Evolutionary conservation across 30 jellyfish, hydroid and myxozoan genomes (phyloP), one percentile per base, ranked within the genome.

Genomic region (Aurelia sp.): DNA sequence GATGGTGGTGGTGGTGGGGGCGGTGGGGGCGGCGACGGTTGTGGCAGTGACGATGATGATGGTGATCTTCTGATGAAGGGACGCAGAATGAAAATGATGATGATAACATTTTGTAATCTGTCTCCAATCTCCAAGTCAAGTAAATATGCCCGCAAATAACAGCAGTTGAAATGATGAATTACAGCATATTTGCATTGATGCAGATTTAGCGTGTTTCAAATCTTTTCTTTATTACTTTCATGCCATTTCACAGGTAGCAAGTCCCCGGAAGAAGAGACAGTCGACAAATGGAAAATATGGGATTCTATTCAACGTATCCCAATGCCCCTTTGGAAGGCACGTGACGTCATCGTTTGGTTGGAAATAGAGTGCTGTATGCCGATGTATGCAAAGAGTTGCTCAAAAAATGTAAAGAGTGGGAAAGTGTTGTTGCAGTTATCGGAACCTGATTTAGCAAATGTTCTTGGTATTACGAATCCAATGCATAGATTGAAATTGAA

Each of bases 281-380:
- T 53, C 35, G 92, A 81, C 84, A 89, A 89, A 64, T 89, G 97
- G 97, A 72, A 81, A 8, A 73, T 80, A 10, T 89, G 97, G 97
- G 97, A 89, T 53, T 63, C 91, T 13, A 73, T 89, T 19, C 97
- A 89, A 76, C 85, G 89, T 52, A 91, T 70, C n/a, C 97, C 97
- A 15, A 82, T 89, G 93, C 87, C 88, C 52, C 82, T 77, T n/a
- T 89, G 97, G 97, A 89, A 80, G 67, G 92, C 97, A 27, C 92
- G 91, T 63, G 97, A 89, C 63, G 93, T 89, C 20, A 55, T 81
- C 44, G 93, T 81, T 22, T 89, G 97, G 97, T 86, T 89, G 33
- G 93, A 89, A 67, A 63, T 89, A 51, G 97, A 89, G 66, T 89
- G 97, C 78, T 89, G 97, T 65, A 80, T 89, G 97, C 89, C 88